Conservation (phyloP, 2,797 vertebrate genomes). For the Cynopterus sphinx region DNA sequence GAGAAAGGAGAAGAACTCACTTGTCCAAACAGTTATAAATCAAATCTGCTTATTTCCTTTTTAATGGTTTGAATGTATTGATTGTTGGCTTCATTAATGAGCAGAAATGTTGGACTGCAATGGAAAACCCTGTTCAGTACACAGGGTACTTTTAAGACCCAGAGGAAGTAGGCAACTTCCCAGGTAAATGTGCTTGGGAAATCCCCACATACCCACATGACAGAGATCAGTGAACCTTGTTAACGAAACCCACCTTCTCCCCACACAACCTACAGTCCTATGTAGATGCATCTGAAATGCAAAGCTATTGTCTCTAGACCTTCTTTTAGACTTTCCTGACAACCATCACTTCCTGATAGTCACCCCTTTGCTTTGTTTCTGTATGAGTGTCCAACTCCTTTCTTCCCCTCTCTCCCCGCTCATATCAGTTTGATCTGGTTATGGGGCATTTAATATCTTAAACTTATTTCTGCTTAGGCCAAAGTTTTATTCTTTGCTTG, state of each 20-base stretch:
- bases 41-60: background rate
- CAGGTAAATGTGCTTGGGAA: constrained; percentile 32
- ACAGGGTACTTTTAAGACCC: background rate
- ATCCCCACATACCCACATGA: background rate
- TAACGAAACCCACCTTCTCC: background rate
- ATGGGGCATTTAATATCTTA: background rate
- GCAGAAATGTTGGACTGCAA: background rate
- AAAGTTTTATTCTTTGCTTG: background rate
- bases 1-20: background rate
- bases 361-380: constrained; percentile 45
- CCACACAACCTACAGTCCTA: background rate
- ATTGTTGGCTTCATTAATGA: background rate
- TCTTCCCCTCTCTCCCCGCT: background rate
- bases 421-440: background rate
- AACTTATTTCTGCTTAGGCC: background rate
- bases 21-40: background rate
- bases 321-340: constrained; percentile 42
- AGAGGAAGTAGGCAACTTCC: background rate
- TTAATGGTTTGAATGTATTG: background rate
- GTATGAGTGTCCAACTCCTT: constrained; percentile 16
- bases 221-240: constrained; percentile 27
- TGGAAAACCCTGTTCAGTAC: constrained; percentile 35
- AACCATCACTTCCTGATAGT: constrained; percentile 37
- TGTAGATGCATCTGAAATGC: background rate
- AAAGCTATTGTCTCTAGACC: constrained; percentile 17